Base-by-base conservation (phyloP, 2,888 invertebrate species). In the Aspidapion aeneum region DNA sequence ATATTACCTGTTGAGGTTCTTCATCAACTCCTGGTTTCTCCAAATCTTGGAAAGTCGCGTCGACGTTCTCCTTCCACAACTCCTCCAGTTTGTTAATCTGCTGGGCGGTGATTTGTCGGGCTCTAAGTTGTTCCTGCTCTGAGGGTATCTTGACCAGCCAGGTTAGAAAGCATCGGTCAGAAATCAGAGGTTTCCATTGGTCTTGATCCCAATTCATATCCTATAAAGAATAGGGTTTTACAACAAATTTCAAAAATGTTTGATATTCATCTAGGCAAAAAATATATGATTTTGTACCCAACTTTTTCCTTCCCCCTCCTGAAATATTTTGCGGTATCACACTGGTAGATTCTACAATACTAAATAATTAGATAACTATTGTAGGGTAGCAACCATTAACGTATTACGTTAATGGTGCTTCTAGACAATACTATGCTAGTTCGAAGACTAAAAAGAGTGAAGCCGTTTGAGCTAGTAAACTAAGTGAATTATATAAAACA, bases 161-260 rank as follows among this genome's bases (percentile, higher is more conserved):
- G 0, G 96, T 90, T 55, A 99, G 82, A 77, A 99, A 96, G 72
- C 94, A 94, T 12, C 98, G 91, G 81, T 98, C 98, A 69, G 94
- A 90, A 77, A 99, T 99, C 68, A 99, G 82, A 0, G 98, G 98
- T 80, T 98, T 97, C 98, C 98, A 98, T 76, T 97, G 96, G 69
- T 95, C 95, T 77, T 97, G 97, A 82, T 98, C 98, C 94, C 98
- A 99, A 80, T 98, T 98, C 94, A 98, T 96, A 77, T 98, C 98
- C 81, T n/a, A n/a, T n/a, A n/a, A n/a, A n/a, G n/a, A 79, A 63
- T 19, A 70, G 67, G 18, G 22, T 18, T 19, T 21, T 55, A 58
- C 16, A 51, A 21, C 20, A 56, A 50, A 35, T 55, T n/a, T n/a
- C n/a, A 57, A 35, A 60, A 49, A 52, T 12, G 19, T 60, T 35